Evolutionary conservation across 2,113 vertebrate genomes (phyloP).

Genomic region (Sinocyclocheilus anophthalmus): DNA sequence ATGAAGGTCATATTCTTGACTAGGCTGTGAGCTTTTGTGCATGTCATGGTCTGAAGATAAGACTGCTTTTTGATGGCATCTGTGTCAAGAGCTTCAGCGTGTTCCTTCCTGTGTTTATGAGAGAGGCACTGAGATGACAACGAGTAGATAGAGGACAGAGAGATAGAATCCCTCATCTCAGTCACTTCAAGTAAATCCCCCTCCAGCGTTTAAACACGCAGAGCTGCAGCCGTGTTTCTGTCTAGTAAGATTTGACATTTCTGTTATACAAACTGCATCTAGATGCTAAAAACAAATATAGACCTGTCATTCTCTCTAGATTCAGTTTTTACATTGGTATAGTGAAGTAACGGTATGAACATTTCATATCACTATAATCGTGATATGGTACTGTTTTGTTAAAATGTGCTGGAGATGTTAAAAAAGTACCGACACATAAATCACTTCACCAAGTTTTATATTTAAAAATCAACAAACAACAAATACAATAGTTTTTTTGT

Average conservation of each 20-base stretch:
- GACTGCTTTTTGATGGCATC: slow-evolving; percentile 67
- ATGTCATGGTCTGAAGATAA: slow-evolving; percentile 65
- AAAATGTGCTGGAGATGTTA: no score
- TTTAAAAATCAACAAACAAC: no score
- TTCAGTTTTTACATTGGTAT: no score
- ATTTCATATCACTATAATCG: no score
- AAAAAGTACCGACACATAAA: no score
- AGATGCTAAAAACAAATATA: slow-evolving; percentile 15
- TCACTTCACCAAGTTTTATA: no score
- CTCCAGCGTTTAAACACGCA: slow-evolving; percentile 22
- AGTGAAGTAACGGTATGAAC: no score
- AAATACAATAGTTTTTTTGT: no score
- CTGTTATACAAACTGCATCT: slow-evolving; percentile 45
- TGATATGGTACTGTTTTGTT: no score
- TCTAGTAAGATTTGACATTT: slow-evolving; percentile 28
- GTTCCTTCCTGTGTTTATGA: slow-evolving; percentile 68
- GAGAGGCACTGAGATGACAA: slow-evolving; percentile 57
- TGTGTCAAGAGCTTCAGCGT: slow-evolving; percentile 69
- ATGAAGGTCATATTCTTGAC: slow-evolving; percentile 50
- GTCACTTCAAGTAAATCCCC: slow-evolving; percentile 59
- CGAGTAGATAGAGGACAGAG: slow-evolving; percentile 42
- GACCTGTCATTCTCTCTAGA: slow-evolving; percentile 12
- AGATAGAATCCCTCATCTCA: slow-evolving; percentile 38
- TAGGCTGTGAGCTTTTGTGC: slow-evolving; percentile 63
- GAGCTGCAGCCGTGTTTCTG: neutral